These are phyloP conservation scores for Agapornis roseicollis DNA, from an alignment of 2,113 vertebrate species.

Conservation along the genomic window DNA sequence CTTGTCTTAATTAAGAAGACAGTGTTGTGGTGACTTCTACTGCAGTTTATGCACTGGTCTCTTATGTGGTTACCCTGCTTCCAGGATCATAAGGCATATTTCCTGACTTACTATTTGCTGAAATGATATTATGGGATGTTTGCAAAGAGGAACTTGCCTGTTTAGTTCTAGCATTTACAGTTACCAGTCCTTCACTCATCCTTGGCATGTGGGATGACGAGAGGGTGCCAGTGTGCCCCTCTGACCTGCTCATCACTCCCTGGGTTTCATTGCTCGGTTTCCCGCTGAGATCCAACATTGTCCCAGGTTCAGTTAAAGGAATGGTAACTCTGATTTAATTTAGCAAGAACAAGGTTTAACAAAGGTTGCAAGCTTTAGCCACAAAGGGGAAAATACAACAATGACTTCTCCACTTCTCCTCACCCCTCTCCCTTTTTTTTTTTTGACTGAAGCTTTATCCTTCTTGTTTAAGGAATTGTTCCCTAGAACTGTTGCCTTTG, in stretches of 20 bases:
- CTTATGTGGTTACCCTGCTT: not conserved
- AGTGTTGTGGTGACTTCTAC: not conserved
- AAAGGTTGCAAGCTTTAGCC: not conserved
- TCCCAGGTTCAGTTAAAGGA: not conserved
- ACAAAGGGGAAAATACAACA: not conserved
- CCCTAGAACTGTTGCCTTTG: not conserved
- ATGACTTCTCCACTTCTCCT: too few species aligned
- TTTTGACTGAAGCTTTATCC: not conserved
- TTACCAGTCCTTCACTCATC: not conserved
- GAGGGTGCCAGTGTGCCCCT: accelerated
- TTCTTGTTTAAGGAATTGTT: not conserved
- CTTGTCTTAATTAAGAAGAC: not conserved
- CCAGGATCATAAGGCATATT: not conserved
- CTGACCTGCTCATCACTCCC: not conserved
- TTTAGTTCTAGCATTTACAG: not conserved
- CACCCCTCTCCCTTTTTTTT: not conserved
- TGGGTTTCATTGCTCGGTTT: not conserved
- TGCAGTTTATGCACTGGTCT: not conserved
- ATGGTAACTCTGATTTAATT: not conserved
- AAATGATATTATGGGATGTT: not conserved
- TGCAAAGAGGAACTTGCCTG: not conserved
- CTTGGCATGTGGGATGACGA: not conserved
- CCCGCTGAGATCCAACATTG: not conserved
- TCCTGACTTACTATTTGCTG: not conserved
- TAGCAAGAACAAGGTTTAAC: not conserved